Evolutionary conservation across 2,888 invertebrate species (phyloP).

Genomic region (Trissonchulus sp.): DNA sequence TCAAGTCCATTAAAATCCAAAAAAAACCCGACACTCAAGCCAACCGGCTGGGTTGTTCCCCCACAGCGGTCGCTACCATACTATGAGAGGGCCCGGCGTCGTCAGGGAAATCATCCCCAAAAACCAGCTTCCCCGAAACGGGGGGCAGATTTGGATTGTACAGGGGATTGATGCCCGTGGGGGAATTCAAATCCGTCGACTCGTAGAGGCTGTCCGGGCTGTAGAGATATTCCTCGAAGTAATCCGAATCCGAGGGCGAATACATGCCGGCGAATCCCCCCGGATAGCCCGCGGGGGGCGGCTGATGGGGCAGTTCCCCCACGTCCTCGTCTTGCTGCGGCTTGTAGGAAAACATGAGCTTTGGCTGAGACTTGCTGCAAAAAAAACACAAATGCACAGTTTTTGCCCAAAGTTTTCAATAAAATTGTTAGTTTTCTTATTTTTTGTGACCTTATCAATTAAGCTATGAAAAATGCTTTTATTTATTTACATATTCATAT

Average conservation of each 20-base stretch:
- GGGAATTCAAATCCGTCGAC: background rate
- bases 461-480: too few relatives aligned
- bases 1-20: too few relatives aligned
- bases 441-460: too few relatives aligned
- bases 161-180: background rate
- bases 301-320: conserved; percentile 23
- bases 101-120: too few relatives aligned
- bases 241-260: background rate
- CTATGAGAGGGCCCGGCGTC: too few relatives aligned
- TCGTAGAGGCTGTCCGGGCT: background rate
- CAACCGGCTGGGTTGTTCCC: too few relatives aligned
- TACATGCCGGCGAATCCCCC: background rate
- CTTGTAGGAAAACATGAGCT: conserved; percentile 42
- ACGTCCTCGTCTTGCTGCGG: conserved; percentile 44
- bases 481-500: too few relatives aligned
- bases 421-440: too few relatives aligned
- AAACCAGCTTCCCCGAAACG: background rate
- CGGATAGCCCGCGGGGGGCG: background rate
- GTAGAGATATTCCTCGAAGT: background rate
- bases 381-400: background rate
- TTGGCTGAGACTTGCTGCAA: conserved; percentile 33
- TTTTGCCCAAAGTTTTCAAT: too few relatives aligned
- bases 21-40: too few relatives aligned
- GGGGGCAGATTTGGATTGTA: background rate
- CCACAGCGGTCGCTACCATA: too few relatives aligned